Conservation (phyloP, 1,140 invertebrate species). For the Nomia melanderi region DNA sequence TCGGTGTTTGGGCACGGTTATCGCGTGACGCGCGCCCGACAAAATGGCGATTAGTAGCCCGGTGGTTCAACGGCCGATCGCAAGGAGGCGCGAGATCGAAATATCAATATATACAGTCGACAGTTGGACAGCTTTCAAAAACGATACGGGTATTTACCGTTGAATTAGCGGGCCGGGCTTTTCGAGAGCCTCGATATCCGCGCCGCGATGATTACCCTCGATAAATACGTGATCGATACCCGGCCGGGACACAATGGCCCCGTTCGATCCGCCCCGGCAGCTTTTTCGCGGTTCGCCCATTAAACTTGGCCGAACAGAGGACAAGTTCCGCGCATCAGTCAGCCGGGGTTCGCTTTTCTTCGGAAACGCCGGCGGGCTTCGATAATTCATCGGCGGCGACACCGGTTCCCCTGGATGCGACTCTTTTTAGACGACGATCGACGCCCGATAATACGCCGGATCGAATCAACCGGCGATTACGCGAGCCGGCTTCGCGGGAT, state of each 20-base stretch:
- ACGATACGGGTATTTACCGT: conserved; percentile 30
- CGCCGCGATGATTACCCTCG: conserved; percentile 25
- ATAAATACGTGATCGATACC: conserved; percentile 19
- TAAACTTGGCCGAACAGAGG: conserved; percentile 43
- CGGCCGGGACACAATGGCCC: not conserved
- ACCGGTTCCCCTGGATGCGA: conserved; percentile 42
- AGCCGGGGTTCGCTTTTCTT: conserved; percentile 7
- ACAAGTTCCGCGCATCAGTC: not conserved
- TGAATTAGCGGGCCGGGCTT: conserved; percentile 9
- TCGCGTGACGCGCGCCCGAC: no score
- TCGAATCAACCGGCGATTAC: conserved; percentile 24
- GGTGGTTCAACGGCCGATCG: not conserved
- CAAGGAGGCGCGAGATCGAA: not conserved
- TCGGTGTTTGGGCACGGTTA: no score
- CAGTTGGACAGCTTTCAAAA: conserved; percentile 29
- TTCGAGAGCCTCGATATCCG: conserved; percentile 4
- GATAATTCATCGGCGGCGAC: conserved; percentile 52
- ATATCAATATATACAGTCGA: no score
- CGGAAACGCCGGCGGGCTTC: conserved; percentile 30
- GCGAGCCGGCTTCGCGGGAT: not conserved
- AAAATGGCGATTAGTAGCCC: no score
- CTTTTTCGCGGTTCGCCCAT: not conserved
- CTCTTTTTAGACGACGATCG: conserved; percentile 22
- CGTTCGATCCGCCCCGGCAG: not conserved
- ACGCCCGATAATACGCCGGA: conserved; percentile 38